Percentiles rank a stretch among this genome's conserved stretches.
Conservation (phyloP, 2,113 vertebrate genomes). For the Petrocephalus zakoni region DNA sequence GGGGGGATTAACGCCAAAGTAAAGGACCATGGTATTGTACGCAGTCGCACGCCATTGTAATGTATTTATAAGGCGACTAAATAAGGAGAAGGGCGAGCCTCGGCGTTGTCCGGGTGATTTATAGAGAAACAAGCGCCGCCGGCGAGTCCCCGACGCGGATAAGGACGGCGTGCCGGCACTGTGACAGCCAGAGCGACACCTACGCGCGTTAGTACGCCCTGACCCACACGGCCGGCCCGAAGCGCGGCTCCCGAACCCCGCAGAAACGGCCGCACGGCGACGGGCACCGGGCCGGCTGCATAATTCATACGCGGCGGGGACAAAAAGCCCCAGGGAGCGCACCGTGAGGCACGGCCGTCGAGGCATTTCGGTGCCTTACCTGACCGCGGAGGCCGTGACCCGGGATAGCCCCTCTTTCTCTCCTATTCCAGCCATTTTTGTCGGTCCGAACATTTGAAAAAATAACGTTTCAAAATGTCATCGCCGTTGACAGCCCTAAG, state of each 20-base stretch:
- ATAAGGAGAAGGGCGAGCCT: neutral
- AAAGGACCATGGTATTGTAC: neutral
- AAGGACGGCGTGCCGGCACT: neutral
- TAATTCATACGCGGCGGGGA: neutral
- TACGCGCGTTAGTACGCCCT: neutral
- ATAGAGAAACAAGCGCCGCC: neutral
- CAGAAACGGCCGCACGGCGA: neutral
- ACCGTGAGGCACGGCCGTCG: constrained; percentile 24
- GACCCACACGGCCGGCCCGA: neutral
- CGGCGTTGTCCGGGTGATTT: neutral
- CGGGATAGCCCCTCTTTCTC: constrained; percentile 48
- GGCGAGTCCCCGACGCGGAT: neutral
- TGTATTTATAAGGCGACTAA: neutral
- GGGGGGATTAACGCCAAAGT: neutral
- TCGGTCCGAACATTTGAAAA: neutral
- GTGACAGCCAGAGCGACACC: neutral
- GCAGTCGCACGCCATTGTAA: neutral
- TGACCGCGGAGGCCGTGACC: constrained; percentile 54
- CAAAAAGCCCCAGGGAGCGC: neutral
- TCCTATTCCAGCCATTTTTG: constrained; percentile 52
- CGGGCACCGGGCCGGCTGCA: neutral
- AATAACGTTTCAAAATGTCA: constrained; percentile 15
- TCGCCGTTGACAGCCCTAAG: neutral
- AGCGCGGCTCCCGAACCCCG: neutral
- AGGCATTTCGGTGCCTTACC: constrained; percentile 44